Conservation (phyloP, 2,113 vertebrate genomes). For the Phocoena phocoena region DNA sequence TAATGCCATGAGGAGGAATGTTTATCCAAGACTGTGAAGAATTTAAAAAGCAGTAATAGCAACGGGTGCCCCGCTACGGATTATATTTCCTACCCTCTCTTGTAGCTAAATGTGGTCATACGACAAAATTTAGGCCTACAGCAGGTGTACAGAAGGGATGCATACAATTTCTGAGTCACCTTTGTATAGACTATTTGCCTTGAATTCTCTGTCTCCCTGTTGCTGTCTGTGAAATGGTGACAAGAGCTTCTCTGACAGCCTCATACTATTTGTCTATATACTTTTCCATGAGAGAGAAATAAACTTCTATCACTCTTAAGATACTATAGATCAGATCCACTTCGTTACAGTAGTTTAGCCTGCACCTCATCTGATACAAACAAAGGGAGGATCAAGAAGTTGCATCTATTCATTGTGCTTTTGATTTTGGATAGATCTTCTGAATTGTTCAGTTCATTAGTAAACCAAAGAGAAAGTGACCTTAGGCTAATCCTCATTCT, state of each 20-base stretch:
- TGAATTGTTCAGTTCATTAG: not conserved
- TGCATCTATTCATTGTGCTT: not conserved
- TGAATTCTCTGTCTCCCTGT: not conserved
- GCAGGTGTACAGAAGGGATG: not conserved
- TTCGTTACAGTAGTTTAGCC: not conserved
- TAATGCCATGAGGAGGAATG: not conserved
- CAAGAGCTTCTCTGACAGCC: not conserved
- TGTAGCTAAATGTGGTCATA: not conserved
- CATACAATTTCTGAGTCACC: not conserved
- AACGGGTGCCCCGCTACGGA: not conserved
- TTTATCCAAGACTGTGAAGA: slow-evolving; percentile 7
- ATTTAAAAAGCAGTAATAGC: not conserved
- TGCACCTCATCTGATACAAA: not conserved
- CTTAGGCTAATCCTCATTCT: not conserved
- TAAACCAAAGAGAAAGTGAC: slow-evolving; percentile 1
- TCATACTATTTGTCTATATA: not conserved
- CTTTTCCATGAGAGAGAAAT: not conserved
- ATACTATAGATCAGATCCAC: not conserved
- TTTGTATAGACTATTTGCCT: not conserved
- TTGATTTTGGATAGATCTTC: not conserved
- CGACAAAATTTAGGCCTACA: not conserved
- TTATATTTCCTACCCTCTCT: not conserved
- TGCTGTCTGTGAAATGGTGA: not conserved
- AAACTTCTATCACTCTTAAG: not conserved
- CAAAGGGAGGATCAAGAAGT: not conserved